Evolutionary conservation across 2,797 vertebrate genomes (phyloP).

Genomic region (Alectoris magna): DNA sequence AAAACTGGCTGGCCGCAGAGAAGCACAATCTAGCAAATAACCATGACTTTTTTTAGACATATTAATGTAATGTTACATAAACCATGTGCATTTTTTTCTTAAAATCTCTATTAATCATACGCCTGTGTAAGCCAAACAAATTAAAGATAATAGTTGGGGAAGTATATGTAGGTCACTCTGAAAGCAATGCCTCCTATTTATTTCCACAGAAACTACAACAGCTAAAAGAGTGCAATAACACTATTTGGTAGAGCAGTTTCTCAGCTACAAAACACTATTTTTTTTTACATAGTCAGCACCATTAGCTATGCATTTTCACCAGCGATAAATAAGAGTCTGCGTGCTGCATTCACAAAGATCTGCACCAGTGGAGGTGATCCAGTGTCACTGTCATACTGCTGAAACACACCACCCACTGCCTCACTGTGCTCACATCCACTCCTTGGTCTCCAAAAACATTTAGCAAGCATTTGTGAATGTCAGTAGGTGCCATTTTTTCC

Average conservation of each 20-base stretch:
- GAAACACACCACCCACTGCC: neutral
- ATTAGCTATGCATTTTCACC: neutral
- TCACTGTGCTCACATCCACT: neutral
- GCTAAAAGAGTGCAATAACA: neutral
- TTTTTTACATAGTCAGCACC: neutral
- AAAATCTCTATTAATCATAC: slow-evolving; percentile 7
- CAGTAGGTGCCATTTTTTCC: too few relatives aligned
- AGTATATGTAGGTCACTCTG: neutral
- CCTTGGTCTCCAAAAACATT: neutral
- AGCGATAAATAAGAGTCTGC: neutral
- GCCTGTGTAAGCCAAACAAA: neutral
- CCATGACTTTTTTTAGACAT: neutral
- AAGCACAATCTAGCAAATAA: neutral
- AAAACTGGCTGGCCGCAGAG: neutral
- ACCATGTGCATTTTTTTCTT: neutral
- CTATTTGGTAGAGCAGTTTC: neutral
- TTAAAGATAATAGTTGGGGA: neutral
- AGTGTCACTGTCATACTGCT: too few relatives aligned
- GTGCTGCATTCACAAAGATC: neutral
- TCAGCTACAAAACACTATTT: neutral
- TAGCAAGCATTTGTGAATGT: too few relatives aligned
- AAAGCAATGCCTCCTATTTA: neutral
- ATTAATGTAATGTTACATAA: neutral
- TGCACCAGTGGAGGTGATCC: neutral
- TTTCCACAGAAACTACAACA: neutral